Conservation (phyloP, 2,888 invertebrate species). For the Sclerodermus sp. region DNA sequence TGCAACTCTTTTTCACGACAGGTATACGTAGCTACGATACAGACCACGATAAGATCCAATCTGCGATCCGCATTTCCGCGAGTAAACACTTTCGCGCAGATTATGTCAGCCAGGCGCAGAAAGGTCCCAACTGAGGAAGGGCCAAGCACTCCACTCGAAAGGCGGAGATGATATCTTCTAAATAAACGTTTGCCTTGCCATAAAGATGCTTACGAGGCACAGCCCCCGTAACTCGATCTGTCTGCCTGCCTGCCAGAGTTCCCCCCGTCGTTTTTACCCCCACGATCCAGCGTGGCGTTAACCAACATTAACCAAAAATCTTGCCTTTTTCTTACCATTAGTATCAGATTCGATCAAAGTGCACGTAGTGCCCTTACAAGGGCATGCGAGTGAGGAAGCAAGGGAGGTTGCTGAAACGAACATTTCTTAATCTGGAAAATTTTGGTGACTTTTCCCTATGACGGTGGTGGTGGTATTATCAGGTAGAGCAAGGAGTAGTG, state of each 20-base stretch:
- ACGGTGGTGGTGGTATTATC: no score
- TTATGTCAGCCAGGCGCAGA: slow-evolving; percentile 28
- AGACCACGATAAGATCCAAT: slow-evolving; percentile 39
- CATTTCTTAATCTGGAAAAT: no score
- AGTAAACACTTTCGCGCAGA: slow-evolving; percentile 42
- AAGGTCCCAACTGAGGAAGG: neutral
- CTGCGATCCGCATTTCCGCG: slow-evolving; percentile 39
- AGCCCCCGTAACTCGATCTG: slow-evolving; percentile 28
- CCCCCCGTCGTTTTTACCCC: no score
- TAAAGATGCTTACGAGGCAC: slow-evolving; percentile 26
- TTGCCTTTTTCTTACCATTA: no score
- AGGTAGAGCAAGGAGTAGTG: no score
- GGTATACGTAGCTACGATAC: slow-evolving; percentile 10
- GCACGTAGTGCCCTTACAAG: no score
- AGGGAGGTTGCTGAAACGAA: no score
- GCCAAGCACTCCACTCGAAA: slow-evolving; percentile 22
- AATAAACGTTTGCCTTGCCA: slow-evolving; percentile 48
- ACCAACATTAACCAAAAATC: no score
- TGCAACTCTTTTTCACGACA: slow-evolving; percentile 1
- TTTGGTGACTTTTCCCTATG: no score
- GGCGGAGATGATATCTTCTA: slow-evolving; percentile 46
- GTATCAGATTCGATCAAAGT: no score
- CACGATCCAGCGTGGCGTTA: no score
- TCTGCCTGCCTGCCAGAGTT: neutral
- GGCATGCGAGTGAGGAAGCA: no score